phyloP scores from a whole-genome alignment of 2,113 vertebrate genomes.

The Dinomys branickii region DNA sequence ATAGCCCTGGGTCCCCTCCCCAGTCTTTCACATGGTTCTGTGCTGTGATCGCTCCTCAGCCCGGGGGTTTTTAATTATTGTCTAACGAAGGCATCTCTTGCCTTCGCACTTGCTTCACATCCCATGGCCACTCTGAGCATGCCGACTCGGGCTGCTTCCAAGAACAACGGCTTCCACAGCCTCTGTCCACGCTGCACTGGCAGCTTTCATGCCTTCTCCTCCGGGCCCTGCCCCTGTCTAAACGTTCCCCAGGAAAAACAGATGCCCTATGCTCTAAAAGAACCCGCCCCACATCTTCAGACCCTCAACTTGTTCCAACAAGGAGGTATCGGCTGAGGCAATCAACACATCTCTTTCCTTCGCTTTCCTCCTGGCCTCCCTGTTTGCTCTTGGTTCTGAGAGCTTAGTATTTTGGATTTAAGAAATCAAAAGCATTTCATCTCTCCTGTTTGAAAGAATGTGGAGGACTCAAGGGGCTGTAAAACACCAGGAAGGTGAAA shows the following conservation, averaged over 20 bases:
- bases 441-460: background rate
- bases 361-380: background rate
- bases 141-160: background rate
- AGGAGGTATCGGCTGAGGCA: background rate
- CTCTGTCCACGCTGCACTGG: background rate
- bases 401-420: background rate
- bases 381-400: background rate
- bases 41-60: background rate
- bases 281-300: background rate
- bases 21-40: background rate
- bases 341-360: background rate
- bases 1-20: background rate
- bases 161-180: background rate
- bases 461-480: background rate
- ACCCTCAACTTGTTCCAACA: background rate
- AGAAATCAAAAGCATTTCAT: background rate
- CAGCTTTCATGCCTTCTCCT: background rate
- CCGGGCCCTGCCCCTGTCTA: background rate
- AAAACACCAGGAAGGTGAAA: background rate
- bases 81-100: constrained; percentile 9
- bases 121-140: background rate
- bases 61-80: background rate
- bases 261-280: background rate
- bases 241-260: background rate
- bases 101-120: background rate